A percentile compares a stretch with the other conserved stretches of the same genome.
Conservation (phyloP, 2,888 invertebrate species). For the Drosophila basisetae region DNA sequence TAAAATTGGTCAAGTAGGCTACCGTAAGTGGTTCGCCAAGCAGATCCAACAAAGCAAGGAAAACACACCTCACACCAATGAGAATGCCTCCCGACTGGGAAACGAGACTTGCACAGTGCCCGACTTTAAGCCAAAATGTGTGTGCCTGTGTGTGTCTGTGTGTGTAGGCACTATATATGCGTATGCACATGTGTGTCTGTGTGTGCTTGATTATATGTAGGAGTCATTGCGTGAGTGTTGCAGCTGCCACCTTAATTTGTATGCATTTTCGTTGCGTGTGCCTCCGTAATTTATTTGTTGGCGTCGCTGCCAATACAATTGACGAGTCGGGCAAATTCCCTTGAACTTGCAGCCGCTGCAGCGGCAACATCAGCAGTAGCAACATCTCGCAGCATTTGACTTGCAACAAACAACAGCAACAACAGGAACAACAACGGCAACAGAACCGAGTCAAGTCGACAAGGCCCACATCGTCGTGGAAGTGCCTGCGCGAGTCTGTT, state of each 20-base stretch:
- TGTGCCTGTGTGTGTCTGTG: background rate
- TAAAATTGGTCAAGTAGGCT: constrained; percentile 61
- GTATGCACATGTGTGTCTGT: background rate
- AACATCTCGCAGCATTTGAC: constrained; percentile 1
- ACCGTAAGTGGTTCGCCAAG: constrained; percentile 39
- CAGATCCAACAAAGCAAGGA: constrained; percentile 13
- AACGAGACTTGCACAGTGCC: constrained; percentile 51
- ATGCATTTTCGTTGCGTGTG: constrained; percentile 53
- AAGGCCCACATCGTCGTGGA: constrained; percentile 23
- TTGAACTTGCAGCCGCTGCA: constrained; percentile 59
- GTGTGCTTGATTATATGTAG: background rate
- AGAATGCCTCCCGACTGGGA: constrained; percentile 6
- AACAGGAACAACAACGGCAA: background rate
- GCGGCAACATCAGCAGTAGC: constrained; percentile 5
- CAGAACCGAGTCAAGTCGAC: constrained; percentile 8
- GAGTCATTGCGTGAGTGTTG: constrained; percentile 28
- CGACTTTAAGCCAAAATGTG: constrained; percentile 34
- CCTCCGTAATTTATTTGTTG: constrained; percentile 58
- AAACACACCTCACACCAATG: background rate
- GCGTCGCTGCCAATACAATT: constrained; percentile 14
- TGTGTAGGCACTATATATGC: background rate
- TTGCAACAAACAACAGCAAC: background rate
- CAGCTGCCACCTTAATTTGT: constrained; percentile 66
- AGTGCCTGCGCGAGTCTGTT: constrained; percentile 22
- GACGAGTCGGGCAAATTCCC: constrained; percentile 47